Evolutionary conservation across 2,888 invertebrate species (phyloP), one percentile per base, ranked within the genome.

Genomic region (Leucophenga maculata): DNA sequence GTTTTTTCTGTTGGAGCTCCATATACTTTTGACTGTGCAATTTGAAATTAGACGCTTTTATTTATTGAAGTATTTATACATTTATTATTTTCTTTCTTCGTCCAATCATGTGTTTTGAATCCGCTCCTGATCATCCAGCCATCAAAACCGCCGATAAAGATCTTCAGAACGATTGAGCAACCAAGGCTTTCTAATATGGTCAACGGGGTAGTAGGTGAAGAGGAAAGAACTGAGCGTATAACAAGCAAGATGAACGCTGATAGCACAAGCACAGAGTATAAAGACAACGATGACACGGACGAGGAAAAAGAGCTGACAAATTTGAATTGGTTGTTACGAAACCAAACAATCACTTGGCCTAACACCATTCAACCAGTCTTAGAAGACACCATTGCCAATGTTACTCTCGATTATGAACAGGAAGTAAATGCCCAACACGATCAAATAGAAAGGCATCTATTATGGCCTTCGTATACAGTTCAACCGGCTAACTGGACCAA

Each of bases 251-350:
- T 64, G 55, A 48, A 48, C 14, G 48, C 48, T 16, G 22, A 62
- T n/a, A 57, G 57, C 20, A 46, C 46, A 11, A 46, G 46, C n/a
- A 31, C 18, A 4, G 62, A 46, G 44, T 18, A 62, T 20, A 13
- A 18, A 20, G 22, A 62, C 16, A 11, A 75, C 20, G 82, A 83
- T 16, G 85, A 85, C 57, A 83, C 82, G 0, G 87, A 87, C 44
- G 85, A 86, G 18, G 88, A 88, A 67, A 78, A 80, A 14, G 88
- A 88, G 65, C 72, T 88, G 16, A 88, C 88, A 1, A 88, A 86
- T 71, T 72, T 88, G 9, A 86, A 83, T 39, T 88, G 88, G 88
- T 72, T 88, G 20, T 68, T 88, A n/a, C 80, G 86, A n/a, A 88
- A 87, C 70, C 85, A 87, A 71, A 82, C 85, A 48, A 74, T 87